Evolutionary conservation across 30 jellyfish, hydroid and myxozoan genomes (phyloP), one percentile per base, ranked within the genome.

Genomic region (Sanderia malayensis): DNA sequence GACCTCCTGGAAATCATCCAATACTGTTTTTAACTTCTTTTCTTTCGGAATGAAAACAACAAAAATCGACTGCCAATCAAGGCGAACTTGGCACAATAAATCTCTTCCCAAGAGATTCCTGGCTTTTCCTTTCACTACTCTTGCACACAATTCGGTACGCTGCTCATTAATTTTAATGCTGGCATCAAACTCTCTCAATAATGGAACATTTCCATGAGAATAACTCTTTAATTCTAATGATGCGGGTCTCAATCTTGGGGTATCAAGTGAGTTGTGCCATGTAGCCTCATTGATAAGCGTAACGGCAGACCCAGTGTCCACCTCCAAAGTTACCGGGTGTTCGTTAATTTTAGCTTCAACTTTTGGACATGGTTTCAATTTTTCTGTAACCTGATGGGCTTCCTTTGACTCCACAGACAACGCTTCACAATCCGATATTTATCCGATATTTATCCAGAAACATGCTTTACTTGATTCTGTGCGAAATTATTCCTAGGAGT

Each of bases 51-150:
- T 46, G 34, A 44, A 61, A 75, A 61, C 79, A 60, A 71, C 87
- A 61, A 75, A 75, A 60, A 75, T 59, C 71, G 79, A 64, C 81
- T 77, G 81, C 81, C 89, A 77, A 34, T 77, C 81, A 62, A 77
- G 89, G 68, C 74, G 64, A 63, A 63, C 72, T 49, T 77, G 75
- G 46, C 74, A 61, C 81, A 63, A 77, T 64, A 62, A 49, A 64
- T 77, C 81, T 63, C 89, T 77, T 67, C 89, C 89, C 81, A 77
- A 64, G 68, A 77, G 74, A 62, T 45, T 64, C 81, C 74, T n/a
- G 74, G 81, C 81, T 25, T 77, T 64, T 63, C 89, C 89, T 62
- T 63, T 64, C 49, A 75, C 87, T 60, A 75, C 87, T 41, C 81
- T 64, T 64, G 81, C 81, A 61, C 71, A 61, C 33, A 63, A 75